These are phyloP conservation scores for Junonia oenone DNA, from an alignment of 2,888 invertebrate genomes.

Conservation along the genomic window DNA sequence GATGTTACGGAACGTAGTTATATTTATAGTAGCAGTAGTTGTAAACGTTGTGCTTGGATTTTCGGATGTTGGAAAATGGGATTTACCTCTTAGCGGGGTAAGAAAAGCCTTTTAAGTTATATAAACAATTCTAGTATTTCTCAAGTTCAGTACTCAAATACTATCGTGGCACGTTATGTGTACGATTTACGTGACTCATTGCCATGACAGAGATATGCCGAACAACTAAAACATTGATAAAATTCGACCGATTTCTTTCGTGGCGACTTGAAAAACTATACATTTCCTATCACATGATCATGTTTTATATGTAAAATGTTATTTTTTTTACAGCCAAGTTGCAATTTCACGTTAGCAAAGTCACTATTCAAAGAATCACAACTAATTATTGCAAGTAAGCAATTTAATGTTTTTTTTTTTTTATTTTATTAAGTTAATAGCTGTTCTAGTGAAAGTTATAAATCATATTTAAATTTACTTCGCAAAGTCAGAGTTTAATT, in stretches of 20 bases:
- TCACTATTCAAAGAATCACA: slow-evolving; percentile 85
- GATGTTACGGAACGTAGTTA: slow-evolving; percentile 52
- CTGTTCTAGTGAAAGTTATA: too few species aligned
- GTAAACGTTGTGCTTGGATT: slow-evolving; percentile 59
- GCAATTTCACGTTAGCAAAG: slow-evolving; percentile 77
- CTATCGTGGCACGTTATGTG: background rate
- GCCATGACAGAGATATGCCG: background rate
- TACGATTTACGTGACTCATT: background rate
- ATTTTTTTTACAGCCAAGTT: slow-evolving; percentile 54
- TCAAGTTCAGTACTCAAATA: background rate
- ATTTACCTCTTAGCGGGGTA: slow-evolving; percentile 80
- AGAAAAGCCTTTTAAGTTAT: slow-evolving; percentile 28
- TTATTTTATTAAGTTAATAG: too few species aligned
- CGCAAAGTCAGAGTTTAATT: too few species aligned
- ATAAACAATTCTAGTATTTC: background rate
- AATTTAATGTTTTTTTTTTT: slow-evolving; percentile 20
- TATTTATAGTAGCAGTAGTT: slow-evolving; percentile 47
- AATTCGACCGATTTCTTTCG: background rate
- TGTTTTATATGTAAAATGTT: background rate
- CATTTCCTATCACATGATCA: background rate
- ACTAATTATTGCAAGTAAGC: slow-evolving; percentile 84
- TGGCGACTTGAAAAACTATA: background rate
- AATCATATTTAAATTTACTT: too few species aligned
- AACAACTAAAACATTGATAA: background rate
- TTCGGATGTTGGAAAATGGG: slow-evolving; percentile 84